These are phyloP conservation scores for Brachionus rotundiformis DNA, from an alignment of 1,140 invertebrate species.

Conservation along the genomic window DNA sequence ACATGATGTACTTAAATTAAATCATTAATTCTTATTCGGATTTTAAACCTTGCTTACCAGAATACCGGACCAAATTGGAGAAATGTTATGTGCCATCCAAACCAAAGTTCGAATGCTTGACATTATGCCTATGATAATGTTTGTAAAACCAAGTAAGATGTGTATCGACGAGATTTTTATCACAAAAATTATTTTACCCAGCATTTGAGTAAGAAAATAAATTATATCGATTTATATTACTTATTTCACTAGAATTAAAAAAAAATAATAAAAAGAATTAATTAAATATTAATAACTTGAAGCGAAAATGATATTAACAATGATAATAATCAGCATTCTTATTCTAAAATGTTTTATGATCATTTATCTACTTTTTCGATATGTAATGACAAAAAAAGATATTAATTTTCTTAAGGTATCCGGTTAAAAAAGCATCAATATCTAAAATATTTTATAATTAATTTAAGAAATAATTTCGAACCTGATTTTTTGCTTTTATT, in stretches of 20 bases:
- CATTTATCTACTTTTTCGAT: neutral
- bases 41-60: no score
- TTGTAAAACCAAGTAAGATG: constrained; percentile 59
- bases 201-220: neutral
- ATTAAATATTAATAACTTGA: neutral
- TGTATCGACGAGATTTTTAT: constrained; percentile 60
- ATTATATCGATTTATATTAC: neutral
- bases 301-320: neutral
- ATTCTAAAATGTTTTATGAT: neutral
- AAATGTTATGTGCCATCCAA: constrained; percentile 65
- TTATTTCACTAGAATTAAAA: neutral
- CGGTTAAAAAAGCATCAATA: neutral
- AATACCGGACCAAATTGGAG: constrained; percentile 65
- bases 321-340: neutral
- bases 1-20: constrained; percentile 61
- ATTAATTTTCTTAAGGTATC: neutral
- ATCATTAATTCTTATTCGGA: no score
- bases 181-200: constrained; percentile 53
- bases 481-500: neutral
- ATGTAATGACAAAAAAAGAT: neutral
- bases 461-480: neutral
- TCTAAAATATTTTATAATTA: neutral
- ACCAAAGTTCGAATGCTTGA: constrained; percentile 62
- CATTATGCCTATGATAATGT: constrained; percentile 61
- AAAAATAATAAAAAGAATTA: neutral